Conservation (phyloP, 1,140 invertebrate species). For the Phenacoccus solenopsis region DNA sequence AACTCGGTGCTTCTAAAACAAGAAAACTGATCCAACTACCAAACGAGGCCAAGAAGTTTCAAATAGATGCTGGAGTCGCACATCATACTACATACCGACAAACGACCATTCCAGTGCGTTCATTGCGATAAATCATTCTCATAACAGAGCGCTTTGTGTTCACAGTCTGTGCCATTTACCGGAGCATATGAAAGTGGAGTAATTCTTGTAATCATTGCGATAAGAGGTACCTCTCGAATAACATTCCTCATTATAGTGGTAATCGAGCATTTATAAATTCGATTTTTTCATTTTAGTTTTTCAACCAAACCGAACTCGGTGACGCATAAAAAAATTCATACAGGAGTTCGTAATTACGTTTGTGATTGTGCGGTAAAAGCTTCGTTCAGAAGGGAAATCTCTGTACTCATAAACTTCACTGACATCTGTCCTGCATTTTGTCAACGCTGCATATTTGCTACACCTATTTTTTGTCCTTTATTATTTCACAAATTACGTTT, state of each 20-base stretch:
- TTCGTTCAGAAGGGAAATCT: conserved; percentile 32
- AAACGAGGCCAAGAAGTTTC: background rate
- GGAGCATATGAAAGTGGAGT: conserved; percentile 27
- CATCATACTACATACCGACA: conserved; percentile 27
- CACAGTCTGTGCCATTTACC: conserved; percentile 30
- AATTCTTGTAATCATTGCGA: conserved; percentile 37
- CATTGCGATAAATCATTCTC: conserved; percentile 31
- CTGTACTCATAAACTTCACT: conserved; percentile 38
- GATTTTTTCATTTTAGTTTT: conserved; percentile 9
- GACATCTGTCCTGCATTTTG: too few species aligned
- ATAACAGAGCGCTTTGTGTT: conserved; percentile 29
- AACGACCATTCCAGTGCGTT: conserved; percentile 30
- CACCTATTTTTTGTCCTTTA: too few species aligned
- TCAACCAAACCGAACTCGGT: background rate
- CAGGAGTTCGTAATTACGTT: conserved; percentile 29
- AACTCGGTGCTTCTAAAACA: background rate
- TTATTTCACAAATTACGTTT: too few species aligned
- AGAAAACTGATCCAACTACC: background rate
- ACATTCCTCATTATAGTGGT: too few species aligned
- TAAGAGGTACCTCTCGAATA: conserved; percentile 28
- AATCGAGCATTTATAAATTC: too few species aligned
- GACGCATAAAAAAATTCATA: conserved; percentile 28
- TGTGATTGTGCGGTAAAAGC: conserved; percentile 33
- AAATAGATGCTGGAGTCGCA: conserved; percentile 29
- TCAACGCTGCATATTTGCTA: too few species aligned